Evolutionary conservation across 1,140 invertebrate species (phyloP), one percentile per base, ranked within the genome.

Genomic region (Radopholus similis): DNA sequence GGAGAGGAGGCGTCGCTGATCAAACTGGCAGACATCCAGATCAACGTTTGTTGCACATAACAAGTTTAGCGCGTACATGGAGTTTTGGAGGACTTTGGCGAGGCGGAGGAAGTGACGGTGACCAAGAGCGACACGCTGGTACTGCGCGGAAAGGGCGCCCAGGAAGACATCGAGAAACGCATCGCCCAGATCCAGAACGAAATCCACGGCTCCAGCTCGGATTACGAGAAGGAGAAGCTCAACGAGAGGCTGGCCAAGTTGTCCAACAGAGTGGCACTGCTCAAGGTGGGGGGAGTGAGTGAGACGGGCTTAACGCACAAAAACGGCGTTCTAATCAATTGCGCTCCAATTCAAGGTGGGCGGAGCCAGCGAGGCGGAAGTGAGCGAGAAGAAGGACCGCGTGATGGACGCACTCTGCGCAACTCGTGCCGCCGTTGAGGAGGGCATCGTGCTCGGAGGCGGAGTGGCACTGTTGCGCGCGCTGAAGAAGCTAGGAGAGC

Each of bases 221-320:
- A 98, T 71, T 99, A 99, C 84, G 96, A 99, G 83, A 97, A 97
- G 83, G 96, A 99, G 83, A 99, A 99, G 82, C 85, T 98, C 35
- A 92, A 94, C 83, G 96, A 99, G 84, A 87, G 96, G 76, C 85
- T 99, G 42, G 95, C 96, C 0, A 89, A 95, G 74, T 84, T 99
- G 6, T 90, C 93, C 9, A 93, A 92, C 53, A 96, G 87, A 71
- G 94, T 99, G 40, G 95, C 93, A 38, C 90, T 99, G 9, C 85
- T 99, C 0, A 92, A 94, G 84, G 83, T n/a, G n/a, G n/a, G n/a
- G n/a, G n/a, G n/a, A n/a, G n/a, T n/a, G n/a, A n/a, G n/a, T n/a
- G n/a, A n/a, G n/a, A n/a, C n/a, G n/a, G n/a, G n/a, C n/a, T n/a
- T n/a, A n/a, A n/a, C n/a, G n/a, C n/a, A n/a, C n/a, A n/a, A n/a